Conservation (phyloP, 2,797 vertebrate species). For the Sphaeramia orbicularis region DNA sequence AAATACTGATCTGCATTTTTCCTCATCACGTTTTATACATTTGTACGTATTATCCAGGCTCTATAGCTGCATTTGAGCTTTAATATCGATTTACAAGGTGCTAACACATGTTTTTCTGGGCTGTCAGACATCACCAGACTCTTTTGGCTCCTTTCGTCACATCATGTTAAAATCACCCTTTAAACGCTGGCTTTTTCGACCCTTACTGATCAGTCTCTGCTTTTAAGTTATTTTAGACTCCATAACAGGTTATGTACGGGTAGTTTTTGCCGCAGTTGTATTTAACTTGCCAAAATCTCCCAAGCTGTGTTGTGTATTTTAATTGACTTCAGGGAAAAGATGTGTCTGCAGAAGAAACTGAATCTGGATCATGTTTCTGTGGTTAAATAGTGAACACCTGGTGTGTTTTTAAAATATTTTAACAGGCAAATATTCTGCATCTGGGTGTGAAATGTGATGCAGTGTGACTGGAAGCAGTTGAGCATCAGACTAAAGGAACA, state of each 20-base stretch:
- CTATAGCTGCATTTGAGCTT: slow-evolving; percentile 17
- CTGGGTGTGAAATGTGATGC: slow-evolving; percentile 48
- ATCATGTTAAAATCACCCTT: slow-evolving; percentile 26
- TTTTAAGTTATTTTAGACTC: slow-evolving; percentile 11
- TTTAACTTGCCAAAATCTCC: slow-evolving; percentile 16
- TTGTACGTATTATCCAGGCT: too few species aligned
- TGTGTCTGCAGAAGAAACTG: slow-evolving; percentile 27
- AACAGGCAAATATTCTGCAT: slow-evolving; percentile 64
- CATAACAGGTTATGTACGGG: slow-evolving; percentile 5
- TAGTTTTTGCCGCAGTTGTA: slow-evolving; percentile 13
- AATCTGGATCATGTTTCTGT: slow-evolving; percentile 52
- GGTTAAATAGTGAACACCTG: slow-evolving; percentile 66
- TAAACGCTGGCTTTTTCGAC: slow-evolving; percentile 27
- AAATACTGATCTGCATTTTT: too few species aligned
- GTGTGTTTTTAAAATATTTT: slow-evolving; percentile 56
- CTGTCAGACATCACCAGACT: slow-evolving; percentile 27
- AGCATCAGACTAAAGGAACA: slow-evolving; percentile 12
- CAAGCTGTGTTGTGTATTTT: slow-evolving; percentile 22
- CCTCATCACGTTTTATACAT: too few species aligned
- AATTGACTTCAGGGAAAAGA: slow-evolving; percentile 33
- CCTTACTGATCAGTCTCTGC: neutral
- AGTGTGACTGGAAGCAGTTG: slow-evolving; percentile 59
- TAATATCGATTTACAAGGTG: slow-evolving; percentile 50
- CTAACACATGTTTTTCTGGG: slow-evolving; percentile 41
- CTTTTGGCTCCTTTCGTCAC: slow-evolving; percentile 16